phyloP scores from a whole-genome alignment of 1,140 invertebrate species.

The Sycophila sp. region DNA sequence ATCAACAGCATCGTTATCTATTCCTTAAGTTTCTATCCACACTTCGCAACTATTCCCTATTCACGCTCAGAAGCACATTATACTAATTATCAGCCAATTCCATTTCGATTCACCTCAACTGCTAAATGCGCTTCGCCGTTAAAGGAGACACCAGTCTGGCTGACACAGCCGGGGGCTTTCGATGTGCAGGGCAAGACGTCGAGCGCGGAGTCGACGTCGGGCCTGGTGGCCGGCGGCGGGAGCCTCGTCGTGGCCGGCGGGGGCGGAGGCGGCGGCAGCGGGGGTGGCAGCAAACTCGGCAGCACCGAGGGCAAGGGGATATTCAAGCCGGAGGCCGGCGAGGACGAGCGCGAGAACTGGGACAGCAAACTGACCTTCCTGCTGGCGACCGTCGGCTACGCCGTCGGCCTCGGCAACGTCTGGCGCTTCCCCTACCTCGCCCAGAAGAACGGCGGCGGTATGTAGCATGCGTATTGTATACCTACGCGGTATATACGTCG shows the following conservation, averaged over 20 bases:
- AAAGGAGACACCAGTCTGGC: too few species aligned
- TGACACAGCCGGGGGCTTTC: too few species aligned
- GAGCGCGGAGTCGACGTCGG: background rate
- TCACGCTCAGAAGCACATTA: too few species aligned
- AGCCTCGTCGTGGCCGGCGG: background rate
- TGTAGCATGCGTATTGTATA: conserved; percentile 29
- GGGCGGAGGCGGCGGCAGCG: conserved; percentile 55
- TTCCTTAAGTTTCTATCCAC: too few species aligned
- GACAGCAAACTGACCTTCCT: conserved; percentile 93
- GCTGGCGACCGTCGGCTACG: conserved; percentile 89
- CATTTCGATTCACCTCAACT: too few species aligned
- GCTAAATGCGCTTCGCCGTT: too few species aligned
- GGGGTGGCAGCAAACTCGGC: conserved; percentile 66
- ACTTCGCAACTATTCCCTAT: too few species aligned
- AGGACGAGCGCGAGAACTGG: conserved; percentile 89
- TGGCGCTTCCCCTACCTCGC: conserved; percentile 93
- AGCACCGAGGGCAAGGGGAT: conserved; percentile 71
- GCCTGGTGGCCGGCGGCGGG: background rate
- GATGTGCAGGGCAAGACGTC: background rate
- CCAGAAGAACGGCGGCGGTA: conserved; percentile 90
- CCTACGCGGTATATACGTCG: too few species aligned
- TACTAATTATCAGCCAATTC: too few species aligned
- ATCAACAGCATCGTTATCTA: too few species aligned
- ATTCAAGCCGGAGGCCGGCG: conserved; percentile 78
- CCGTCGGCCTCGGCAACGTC: conserved; percentile 94